phyloP scores from a whole-genome alignment of 1,140 invertebrate genomes.

The Littorina saxatilis region DNA sequence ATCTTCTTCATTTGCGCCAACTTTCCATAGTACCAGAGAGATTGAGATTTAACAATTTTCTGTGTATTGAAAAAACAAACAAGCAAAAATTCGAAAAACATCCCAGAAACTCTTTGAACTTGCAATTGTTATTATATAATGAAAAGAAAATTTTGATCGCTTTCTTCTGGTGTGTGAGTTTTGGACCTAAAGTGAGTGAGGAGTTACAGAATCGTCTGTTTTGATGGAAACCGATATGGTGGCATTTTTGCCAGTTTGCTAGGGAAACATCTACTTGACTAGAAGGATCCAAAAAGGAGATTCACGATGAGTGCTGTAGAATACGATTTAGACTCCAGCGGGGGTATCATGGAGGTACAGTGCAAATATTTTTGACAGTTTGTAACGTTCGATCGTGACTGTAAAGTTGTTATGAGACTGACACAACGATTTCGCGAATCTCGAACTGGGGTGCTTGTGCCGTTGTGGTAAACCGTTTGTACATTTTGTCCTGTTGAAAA shows the following conservation, averaged over 20 bases:
- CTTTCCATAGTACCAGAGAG: conserved; percentile 41
- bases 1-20: conserved; percentile 70
- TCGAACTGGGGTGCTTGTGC: too few relatives aligned
- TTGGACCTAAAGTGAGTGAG: not conserved
- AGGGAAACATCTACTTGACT: not conserved
- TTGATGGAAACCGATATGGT: not conserved
- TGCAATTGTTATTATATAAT: not conserved
- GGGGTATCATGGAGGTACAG: conserved; percentile 84
- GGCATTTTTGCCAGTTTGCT: conserved; percentile 9
- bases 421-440: too few relatives aligned
- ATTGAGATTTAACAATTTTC: conserved; percentile 20
- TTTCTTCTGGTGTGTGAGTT: not conserved
- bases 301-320: conserved; percentile 79
- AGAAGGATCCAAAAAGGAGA: conserved; percentile 21
- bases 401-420: too few relatives aligned
- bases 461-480: too few relatives aligned
- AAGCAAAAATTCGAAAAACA: not conserved
- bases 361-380: too few relatives aligned
- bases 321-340: conserved; percentile 81
- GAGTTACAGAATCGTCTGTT: conserved; percentile 4
- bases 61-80: not conserved
- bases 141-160: not conserved
- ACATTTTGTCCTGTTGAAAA: too few relatives aligned
- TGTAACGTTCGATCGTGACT: too few relatives aligned
- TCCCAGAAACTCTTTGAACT: not conserved